These are phyloP conservation scores for Hyperoplus lanceolatus DNA, from an alignment of 2,797 vertebrate genomes.

Conservation along the genomic window DNA sequence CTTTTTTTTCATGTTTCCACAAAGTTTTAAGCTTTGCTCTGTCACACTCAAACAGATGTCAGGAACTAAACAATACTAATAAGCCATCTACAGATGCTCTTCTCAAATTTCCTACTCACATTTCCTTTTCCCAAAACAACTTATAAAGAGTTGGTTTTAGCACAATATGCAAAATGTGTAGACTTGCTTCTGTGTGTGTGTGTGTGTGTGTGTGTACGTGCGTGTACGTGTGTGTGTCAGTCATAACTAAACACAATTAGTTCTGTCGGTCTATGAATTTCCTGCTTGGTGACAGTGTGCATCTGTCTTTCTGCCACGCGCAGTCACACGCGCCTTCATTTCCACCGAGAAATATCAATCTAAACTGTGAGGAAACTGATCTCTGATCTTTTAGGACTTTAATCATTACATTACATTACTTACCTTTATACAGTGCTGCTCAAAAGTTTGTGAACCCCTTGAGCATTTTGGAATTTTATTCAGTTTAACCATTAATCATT, in stretches of 20 bases:
- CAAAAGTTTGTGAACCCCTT: too few species aligned
- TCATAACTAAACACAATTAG: slow-evolving; percentile 80
- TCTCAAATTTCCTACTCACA: slow-evolving; percentile 79
- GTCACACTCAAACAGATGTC: slow-evolving; percentile 48
- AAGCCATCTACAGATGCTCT: slow-evolving; percentile 74
- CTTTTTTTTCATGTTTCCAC: slow-evolving; percentile 26
- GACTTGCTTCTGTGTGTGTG: slow-evolving; percentile 50
- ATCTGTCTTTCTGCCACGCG: slow-evolving; percentile 77
- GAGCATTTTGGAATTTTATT: too few species aligned
- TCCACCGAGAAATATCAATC: slow-evolving; percentile 44
- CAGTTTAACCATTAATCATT: too few species aligned
- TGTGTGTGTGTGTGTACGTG: slow-evolving; percentile 51
- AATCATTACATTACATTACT: neutral
- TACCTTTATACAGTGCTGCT: too few species aligned
- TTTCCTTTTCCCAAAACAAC: slow-evolving; percentile 81
- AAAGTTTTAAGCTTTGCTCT: slow-evolving; percentile 36
- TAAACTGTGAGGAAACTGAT: slow-evolving; percentile 41
- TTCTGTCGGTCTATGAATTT: slow-evolving; percentile 78
- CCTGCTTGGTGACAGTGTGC: slow-evolving; percentile 84
- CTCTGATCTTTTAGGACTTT: slow-evolving; percentile 32
- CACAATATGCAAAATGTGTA: slow-evolving; percentile 73
- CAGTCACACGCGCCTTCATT: slow-evolving; percentile 12
- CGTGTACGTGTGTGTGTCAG: slow-evolving; percentile 52
- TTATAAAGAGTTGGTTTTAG: slow-evolving; percentile 75
- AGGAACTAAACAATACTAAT: slow-evolving; percentile 44